A percentile compares a stretch with the other conserved stretches of the same genome.
phyloP scores from a whole-genome alignment of 2,113 vertebrate genomes.

The Callipepla californica region DNA sequence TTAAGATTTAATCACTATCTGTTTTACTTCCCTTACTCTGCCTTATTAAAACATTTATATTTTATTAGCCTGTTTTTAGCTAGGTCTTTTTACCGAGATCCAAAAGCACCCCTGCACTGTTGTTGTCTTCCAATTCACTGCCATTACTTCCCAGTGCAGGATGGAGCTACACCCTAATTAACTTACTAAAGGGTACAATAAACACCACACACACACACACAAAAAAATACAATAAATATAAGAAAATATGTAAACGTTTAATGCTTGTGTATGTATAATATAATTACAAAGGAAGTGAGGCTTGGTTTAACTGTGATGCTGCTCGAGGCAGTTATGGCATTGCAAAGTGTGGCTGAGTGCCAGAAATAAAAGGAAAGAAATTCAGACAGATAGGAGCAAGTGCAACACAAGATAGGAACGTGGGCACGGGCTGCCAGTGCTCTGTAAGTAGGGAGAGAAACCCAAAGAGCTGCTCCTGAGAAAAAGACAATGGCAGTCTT shows the following conservation, averaged over 20 bases:
- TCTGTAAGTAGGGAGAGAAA: not conserved
- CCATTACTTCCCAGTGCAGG: too few relatives aligned
- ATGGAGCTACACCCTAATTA: not conserved
- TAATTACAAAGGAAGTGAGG: not conserved
- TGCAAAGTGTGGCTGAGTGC: not conserved
- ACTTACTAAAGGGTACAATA: not conserved
- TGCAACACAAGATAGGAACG: not conserved
- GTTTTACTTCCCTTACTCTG: not conserved
- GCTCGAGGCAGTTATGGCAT: not conserved
- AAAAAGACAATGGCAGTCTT: not conserved
- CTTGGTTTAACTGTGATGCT: not conserved
- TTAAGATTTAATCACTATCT: not conserved
- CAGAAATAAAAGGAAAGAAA: not conserved
- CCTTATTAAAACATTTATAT: not conserved
- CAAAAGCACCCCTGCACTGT: not conserved
- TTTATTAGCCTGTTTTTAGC: not conserved
- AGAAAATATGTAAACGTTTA: not conserved
- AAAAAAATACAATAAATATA: not conserved
- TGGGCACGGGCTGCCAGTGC: not conserved
- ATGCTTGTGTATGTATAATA: not conserved
- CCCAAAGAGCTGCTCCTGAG: not conserved
- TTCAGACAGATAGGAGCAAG: not conserved
- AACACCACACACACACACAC: not conserved
- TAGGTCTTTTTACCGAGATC: not conserved
- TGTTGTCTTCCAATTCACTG: too few relatives aligned